phyloP scores from a whole-genome alignment of 2,797 vertebrate species.

The Gadopsis bispinosus region DNA sequence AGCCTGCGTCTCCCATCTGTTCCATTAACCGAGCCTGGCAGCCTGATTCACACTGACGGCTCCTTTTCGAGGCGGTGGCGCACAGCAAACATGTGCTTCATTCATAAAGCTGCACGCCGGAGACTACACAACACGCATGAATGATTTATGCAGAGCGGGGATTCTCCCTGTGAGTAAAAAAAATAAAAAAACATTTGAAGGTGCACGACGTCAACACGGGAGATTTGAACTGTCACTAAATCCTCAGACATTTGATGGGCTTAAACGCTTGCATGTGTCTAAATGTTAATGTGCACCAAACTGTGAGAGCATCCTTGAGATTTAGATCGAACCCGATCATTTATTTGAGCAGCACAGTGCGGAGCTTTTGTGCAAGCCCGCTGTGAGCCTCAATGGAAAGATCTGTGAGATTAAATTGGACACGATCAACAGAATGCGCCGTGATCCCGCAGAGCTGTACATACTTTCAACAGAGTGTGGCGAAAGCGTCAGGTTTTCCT shows the following conservation, averaged over 20 bases:
- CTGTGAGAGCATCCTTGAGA: constrained; percentile 31
- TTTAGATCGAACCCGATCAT: constrained; percentile 39
- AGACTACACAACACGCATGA: constrained; percentile 54
- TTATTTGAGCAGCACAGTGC: constrained; percentile 23
- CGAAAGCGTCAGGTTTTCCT: constrained; percentile 7
- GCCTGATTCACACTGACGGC: constrained; percentile 65
- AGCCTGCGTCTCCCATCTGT: constrained; percentile 68
- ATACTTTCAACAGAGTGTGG: constrained; percentile 58
- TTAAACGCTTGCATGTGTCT: background rate
- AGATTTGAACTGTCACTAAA: constrained; percentile 2
- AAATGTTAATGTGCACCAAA: constrained; percentile 10
- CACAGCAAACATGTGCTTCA: constrained; percentile 65
- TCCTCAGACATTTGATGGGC: constrained; percentile 1
- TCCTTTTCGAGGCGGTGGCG: constrained; percentile 46
- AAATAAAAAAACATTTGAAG: constrained; percentile 38
- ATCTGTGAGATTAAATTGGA: background rate
- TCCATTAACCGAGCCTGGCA: constrained; percentile 47
- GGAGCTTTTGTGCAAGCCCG: background rate
- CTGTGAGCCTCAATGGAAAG: constrained; percentile 3
- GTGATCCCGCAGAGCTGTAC: constrained; percentile 30
- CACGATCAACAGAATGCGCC: background rate
- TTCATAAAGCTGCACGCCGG: constrained; percentile 58
- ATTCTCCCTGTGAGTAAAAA: constrained; percentile 46
- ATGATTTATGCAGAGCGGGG: constrained; percentile 54
- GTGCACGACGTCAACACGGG: constrained; percentile 7